Percentiles rank a stretch among this genome's conserved stretches.
phyloP scores from a whole-genome alignment of 1,140 invertebrate species.

The Trialeurodes vaporariorum region DNA sequence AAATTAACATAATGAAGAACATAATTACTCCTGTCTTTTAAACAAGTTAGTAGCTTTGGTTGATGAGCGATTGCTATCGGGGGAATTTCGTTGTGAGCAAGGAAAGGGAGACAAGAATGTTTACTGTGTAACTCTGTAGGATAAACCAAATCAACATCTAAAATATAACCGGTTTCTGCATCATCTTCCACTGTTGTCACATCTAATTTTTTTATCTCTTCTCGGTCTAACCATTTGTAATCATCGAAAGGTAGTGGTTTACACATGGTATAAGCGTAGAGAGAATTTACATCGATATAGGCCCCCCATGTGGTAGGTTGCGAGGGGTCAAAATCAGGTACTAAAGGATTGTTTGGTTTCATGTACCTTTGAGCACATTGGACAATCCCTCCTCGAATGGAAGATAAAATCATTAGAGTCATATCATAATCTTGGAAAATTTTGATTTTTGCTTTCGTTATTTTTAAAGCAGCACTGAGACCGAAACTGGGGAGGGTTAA shows the following conservation, averaged over 20 bases:
- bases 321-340: neutral
- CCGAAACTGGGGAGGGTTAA: neutral
- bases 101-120: too few relatives aligned
- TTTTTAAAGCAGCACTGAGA: neutral
- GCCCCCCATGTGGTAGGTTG: neutral
- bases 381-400: neutral
- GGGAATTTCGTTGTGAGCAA: too few relatives aligned
- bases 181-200: too few relatives aligned
- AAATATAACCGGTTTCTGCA: too few relatives aligned
- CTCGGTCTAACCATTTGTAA: neutral
- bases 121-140: too few relatives aligned
- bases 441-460: neutral
- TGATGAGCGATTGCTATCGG: too few relatives aligned
- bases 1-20: conserved; percentile 31
- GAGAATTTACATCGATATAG: neutral
- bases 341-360: neutral
- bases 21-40: conserved; percentile 23
- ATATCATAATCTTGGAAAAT: neutral
- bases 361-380: neutral
- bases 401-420: neutral
- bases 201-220: too few relatives aligned
- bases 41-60: conserved; percentile 18
- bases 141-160: too few relatives aligned
- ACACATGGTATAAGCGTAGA: neutral
- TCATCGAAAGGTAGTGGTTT: neutral